phyloP scores from a whole-genome alignment of 2,888 invertebrate species.

The Pemphredon lugubris region DNA sequence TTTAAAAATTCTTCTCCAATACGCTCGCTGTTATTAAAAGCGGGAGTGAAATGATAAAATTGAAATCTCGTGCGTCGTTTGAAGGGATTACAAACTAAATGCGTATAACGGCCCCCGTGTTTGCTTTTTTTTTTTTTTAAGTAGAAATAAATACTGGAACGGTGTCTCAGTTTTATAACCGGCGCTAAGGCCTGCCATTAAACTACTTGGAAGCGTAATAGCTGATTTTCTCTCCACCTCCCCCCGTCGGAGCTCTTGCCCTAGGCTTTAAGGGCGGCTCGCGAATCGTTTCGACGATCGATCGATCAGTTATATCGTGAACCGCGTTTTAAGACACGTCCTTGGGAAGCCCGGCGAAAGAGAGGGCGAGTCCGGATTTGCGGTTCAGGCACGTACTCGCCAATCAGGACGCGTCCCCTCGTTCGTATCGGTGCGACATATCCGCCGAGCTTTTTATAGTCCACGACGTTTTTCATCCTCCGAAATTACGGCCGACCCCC shows the following conservation, averaged over 20 bases:
- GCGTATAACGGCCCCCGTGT: too few species aligned
- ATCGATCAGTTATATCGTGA: slow-evolving; percentile 11
- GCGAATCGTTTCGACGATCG: slow-evolving; percentile 16
- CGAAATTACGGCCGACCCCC: slow-evolving; percentile 14
- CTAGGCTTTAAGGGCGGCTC: too few species aligned
- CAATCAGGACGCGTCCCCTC: slow-evolving; percentile 26
- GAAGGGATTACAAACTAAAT: too few species aligned
- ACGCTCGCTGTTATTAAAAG: too few species aligned
- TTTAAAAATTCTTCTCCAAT: too few species aligned
- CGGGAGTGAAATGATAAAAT: too few species aligned
- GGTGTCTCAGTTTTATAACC: too few species aligned
- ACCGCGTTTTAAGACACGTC: slow-evolving; percentile 14
- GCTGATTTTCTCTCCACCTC: slow-evolving; percentile 10
- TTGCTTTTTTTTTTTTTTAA: too few species aligned
- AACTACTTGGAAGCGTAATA: slow-evolving; percentile 53
- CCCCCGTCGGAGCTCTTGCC: too few species aligned
- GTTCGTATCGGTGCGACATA: background rate
- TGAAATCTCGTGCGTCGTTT: too few species aligned
- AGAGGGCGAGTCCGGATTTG: slow-evolving; percentile 20
- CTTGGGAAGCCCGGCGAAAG: background rate
- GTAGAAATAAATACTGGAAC: too few species aligned
- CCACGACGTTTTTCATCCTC: background rate
- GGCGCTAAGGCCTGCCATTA: slow-evolving; percentile 22
- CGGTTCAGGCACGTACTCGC: slow-evolving; percentile 32
- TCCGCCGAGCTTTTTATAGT: background rate